Evolutionary conservation across 2,797 vertebrate genomes (phyloP), one percentile per base, ranked within the genome.

Genomic region (Anniella stebbinsi): DNA sequence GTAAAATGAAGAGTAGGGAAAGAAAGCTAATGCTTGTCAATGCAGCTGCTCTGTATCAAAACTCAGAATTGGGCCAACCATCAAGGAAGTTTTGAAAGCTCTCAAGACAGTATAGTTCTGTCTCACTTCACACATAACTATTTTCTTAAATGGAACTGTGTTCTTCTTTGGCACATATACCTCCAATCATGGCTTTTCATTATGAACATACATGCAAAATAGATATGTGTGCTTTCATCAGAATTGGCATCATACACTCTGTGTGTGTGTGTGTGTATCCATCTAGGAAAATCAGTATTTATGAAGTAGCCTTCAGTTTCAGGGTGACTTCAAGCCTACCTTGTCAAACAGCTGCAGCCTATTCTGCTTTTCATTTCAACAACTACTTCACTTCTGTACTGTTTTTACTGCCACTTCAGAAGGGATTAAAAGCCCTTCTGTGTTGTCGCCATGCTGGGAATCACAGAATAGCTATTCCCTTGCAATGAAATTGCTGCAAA

Each of bases 1-100:
- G 78, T 77, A 76, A 90, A 87, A 77, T 11, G 72, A 69, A 87
- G 80, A 77, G 36, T 33, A 45, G 45, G 57, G 51, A 93, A 86
- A 36, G 87, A 86, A 94, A 86, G 4, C 0, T 84, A 92, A 86
- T 88, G n/a, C 10, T 63, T 78, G n/a, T 78, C 84, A 86, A 41
- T 1, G 57, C 33, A 1, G 54, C 54, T 84, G 87, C 91, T 80
- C 9, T 0, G 83, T 87, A 51, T 33, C 45, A 86, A 92, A 0
- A 84, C 88, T 89, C 78, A 84, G 67, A 67, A 82, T 72, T 57
- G 2, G 6, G 13, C 36, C 92, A 91, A 54, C 28, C 84, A 45
- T 1, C 77, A 45, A 48, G 76, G 33, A 8, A 41, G 4, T 77
- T 92, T 69, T 70, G 45, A 66, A 84, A 84, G 48, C 21, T 48